Percentiles rank a stretch among this genome's conserved stretches.
phyloP scores from a whole-genome alignment of 2,888 invertebrate genomes.

The Hoplodrina blanda region DNA sequence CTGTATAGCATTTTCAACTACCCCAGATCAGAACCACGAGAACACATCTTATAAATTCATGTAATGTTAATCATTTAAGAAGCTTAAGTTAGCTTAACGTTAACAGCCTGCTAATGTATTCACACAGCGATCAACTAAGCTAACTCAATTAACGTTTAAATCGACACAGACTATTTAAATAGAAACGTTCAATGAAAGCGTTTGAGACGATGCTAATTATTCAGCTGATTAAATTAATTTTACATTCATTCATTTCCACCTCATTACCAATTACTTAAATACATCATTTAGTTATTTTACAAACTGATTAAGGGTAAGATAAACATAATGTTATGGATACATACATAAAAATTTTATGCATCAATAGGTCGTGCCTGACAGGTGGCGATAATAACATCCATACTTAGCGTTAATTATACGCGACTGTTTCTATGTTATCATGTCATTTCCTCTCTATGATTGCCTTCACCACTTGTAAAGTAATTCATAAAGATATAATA shows the following conservation, averaged over 20 bases:
- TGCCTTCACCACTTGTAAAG: constrained; percentile 11
- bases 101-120: constrained; percentile 11
- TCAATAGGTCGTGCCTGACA: constrained; percentile 10
- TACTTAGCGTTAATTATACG: constrained; percentile 28
- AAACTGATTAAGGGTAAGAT: not conserved
- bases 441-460: constrained; percentile 27
- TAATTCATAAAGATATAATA: not conserved
- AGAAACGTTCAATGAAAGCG: constrained; percentile 33
- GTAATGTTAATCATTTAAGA: constrained; percentile 13
- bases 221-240: not conserved
- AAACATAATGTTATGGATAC: not conserved
- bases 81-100: not conserved
- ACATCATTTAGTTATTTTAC: not conserved
- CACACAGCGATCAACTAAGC: not conserved
- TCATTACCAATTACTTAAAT: not conserved
- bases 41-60: not conserved
- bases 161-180: constrained; percentile 19
- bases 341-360: not conserved
- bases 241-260: not conserved
- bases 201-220: not conserved
- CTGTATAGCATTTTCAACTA: no score
- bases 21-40: not conserved
- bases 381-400: constrained; percentile 40
- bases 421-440: constrained; percentile 25
- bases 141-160: constrained; percentile 18